Evolutionary conservation across 2,888 invertebrate genomes (phyloP).

Genomic region (Marasmarcha lunaedactyla): DNA sequence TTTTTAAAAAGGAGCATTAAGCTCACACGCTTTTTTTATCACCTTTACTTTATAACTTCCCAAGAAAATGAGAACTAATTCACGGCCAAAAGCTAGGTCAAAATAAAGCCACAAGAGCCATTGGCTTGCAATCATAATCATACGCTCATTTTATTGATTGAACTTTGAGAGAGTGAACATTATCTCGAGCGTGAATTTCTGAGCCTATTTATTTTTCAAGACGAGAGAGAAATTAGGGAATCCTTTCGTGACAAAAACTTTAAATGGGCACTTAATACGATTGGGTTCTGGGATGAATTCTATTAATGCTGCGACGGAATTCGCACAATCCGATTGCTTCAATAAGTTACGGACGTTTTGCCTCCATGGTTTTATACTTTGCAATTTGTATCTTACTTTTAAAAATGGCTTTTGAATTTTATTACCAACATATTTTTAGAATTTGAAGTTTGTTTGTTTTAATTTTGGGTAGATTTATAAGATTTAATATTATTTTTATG

Average conservation of each 20-base stretch:
- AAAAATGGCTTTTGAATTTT: neutral
- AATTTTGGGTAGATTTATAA: too few species aligned
- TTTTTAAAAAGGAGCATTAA: too few species aligned
- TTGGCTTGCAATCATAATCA: too few species aligned
- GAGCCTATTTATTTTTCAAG: constrained; percentile 42
- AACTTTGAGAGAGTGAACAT: too few species aligned
- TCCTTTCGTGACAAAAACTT: constrained; percentile 53
- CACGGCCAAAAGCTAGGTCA: too few species aligned
- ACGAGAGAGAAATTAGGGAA: constrained; percentile 36
- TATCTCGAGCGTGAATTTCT: constrained; percentile 21
- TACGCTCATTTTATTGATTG: too few species aligned
- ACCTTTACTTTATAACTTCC: too few species aligned
- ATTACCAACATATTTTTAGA: neutral
- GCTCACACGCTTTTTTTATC: too few species aligned
- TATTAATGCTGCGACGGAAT: constrained; percentile 59
- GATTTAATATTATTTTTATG: too few species aligned
- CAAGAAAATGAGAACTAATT: too few species aligned
- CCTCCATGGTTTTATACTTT: constrained; percentile 55
- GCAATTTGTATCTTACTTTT: constrained; percentile 38
- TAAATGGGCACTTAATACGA: constrained; percentile 60
- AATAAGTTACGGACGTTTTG: constrained; percentile 60
- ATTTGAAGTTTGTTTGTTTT: too few species aligned
- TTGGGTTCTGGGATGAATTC: constrained; percentile 56
- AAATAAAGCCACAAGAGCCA: too few species aligned
- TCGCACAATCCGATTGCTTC: constrained; percentile 60